phyloP scores from a whole-genome alignment of 2,888 invertebrate genomes.

The Teleiodes luculella region DNA sequence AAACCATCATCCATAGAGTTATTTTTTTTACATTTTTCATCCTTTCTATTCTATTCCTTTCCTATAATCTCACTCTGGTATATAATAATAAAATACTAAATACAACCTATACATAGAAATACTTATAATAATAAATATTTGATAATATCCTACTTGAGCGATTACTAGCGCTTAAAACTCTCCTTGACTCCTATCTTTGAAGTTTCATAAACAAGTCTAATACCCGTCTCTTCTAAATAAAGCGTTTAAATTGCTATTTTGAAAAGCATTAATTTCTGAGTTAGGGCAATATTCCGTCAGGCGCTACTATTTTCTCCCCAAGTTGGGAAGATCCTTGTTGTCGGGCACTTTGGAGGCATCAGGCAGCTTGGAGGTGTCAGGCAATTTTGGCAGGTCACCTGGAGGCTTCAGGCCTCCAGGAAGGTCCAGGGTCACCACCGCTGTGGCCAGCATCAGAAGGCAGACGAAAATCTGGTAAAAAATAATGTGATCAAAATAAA shows the following conservation, averaged over 20 bases:
- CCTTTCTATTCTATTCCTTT: neutral
- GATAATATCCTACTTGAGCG: too few relatives aligned
- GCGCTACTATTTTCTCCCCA: constrained; percentile 7
- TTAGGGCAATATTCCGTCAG: too few relatives aligned
- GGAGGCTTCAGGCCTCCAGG: constrained; percentile 35
- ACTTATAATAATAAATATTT: too few relatives aligned
- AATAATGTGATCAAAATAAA: too few relatives aligned
- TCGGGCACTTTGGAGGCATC: constrained; percentile 33
- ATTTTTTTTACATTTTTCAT: neutral
- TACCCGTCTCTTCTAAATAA: too few relatives aligned
- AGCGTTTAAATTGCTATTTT: too few relatives aligned
- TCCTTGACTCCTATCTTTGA: too few relatives aligned
- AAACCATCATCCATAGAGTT: neutral
- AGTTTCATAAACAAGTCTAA: too few relatives aligned
- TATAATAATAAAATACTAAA: neutral
- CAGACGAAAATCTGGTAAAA: constrained; percentile 44
- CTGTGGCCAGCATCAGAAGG: constrained; percentile 50
- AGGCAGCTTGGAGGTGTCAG: constrained; percentile 28
- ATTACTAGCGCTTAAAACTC: too few relatives aligned
- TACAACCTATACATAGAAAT: neutral
- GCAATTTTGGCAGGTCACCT: constrained; percentile 27
- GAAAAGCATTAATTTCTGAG: too few relatives aligned
- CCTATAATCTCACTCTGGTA: constrained; percentile 3
- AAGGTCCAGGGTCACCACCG: constrained; percentile 39
- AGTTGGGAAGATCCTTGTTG: constrained; percentile 24